Base-by-base conservation (phyloP, 2,113 vertebrate genomes). In the Oenanthe melanoleuca region DNA sequence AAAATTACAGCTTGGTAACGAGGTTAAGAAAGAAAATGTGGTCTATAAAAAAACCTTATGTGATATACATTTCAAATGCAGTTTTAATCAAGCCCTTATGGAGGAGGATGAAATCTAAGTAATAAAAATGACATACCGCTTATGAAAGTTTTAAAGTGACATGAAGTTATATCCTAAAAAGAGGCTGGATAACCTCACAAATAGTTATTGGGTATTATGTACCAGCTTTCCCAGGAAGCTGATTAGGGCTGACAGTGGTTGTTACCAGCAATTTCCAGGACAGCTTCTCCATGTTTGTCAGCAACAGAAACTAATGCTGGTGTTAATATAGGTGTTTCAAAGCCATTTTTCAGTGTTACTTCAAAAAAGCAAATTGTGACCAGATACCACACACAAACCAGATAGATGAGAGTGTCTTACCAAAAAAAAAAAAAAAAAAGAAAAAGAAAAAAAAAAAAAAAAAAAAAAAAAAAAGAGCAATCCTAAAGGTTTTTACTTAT, bases 51-150 rank as follows among this genome's bases (percentile, higher is more conserved):
- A 95, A n/a, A 3, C 12, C 47, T 73, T 86, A 63, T 89, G 82
- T 73, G 74, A 92, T 92, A 95, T 88, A 95, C 74, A 94, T 95
- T 95, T 96, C 74, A 91, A 94, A 93, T 86, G 55, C 85, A 89
- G 64, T 73, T 95, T 97, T 97, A 94, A 94, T 96, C 89, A 95
- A 91, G 64, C 71, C 74, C 64, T 93, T 75, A 95, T 92, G 71
- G 87, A 92, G 56, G 64, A 96, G 42, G 78, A 70, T 92, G 94
- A 96, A 91, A 93, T 55, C 45, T 85, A 82, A 92, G 85, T 73
- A 95, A 88, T 94, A 94, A 91, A 95, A 95, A 88, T 94, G 47
- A 89, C 81, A 92, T 60, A 82, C 10, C 6, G 33, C 64, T 44
- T 65, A 21, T 50, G 49, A 93, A 80, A 79, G 33, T 88, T 96